Percentiles rank a stretch among this genome's conserved stretches.
Conservation (phyloP, 2,888 invertebrate genomes). For the Xanthia icteritia region DNA sequence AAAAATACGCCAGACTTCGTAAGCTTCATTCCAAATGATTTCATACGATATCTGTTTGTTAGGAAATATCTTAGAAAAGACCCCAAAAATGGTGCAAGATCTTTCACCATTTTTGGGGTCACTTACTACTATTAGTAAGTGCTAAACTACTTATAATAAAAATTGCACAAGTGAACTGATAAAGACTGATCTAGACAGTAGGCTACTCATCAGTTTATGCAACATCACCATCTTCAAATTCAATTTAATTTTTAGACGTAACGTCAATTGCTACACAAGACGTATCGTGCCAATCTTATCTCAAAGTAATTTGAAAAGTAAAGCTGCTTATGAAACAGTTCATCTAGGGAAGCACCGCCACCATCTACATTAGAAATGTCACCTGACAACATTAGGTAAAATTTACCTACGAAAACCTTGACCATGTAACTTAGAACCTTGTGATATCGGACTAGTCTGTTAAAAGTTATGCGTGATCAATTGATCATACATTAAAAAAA, state of each 20-base stretch:
- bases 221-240: conserved; percentile 33
- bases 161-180: conserved; percentile 16
- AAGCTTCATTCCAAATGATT: neutral
- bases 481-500: neutral
- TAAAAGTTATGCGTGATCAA: neutral
- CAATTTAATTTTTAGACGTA: conserved; percentile 46
- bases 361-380: neutral
- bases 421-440: neutral
- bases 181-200: conserved; percentile 43
- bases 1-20: neutral
- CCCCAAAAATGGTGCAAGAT: neutral
- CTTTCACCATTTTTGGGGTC: no score
- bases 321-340: conserved; percentile 35
- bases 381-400: neutral
- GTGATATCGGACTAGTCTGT: no score
- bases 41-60: neutral
- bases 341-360: neutral
- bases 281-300: conserved; percentile 48
- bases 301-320: conserved; percentile 43
- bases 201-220: conserved; percentile 37
- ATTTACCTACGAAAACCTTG: neutral
- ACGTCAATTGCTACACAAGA: conserved; percentile 42
- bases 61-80: neutral
- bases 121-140: no score
- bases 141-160: neutral